phyloP scores from a whole-genome alignment of 2,888 invertebrate species.

The Drosophila neotestacea region DNA sequence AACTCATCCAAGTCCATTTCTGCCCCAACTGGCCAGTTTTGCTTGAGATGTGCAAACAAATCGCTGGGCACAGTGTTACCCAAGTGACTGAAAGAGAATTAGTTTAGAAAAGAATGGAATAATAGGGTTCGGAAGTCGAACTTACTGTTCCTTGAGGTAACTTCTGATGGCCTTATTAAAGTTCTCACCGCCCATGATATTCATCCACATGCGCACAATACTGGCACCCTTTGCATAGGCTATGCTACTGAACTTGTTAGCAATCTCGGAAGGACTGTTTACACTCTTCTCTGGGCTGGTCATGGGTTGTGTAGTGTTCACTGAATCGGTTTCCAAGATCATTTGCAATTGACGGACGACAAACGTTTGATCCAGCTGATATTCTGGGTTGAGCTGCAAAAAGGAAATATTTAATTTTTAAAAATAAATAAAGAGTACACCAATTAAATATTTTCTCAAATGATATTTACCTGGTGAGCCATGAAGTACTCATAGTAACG shows the following conservation, averaged over 20 bases:
- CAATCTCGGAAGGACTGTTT: slow-evolving; percentile 87
- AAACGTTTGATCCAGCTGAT: slow-evolving; percentile 90
- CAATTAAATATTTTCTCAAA: neutral
- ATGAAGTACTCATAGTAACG: slow-evolving; percentile 89
- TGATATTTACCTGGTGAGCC: slow-evolving; percentile 80
- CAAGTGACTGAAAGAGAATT: slow-evolving; percentile 55
- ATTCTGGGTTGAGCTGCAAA: slow-evolving; percentile 87
- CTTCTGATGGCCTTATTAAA: slow-evolving; percentile 86
- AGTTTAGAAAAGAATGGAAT: neutral
- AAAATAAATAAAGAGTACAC: slow-evolving; percentile 25
- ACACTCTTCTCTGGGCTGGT: slow-evolving; percentile 86
- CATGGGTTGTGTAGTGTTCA: slow-evolving; percentile 87
- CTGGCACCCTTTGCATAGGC: slow-evolving; percentile 89
- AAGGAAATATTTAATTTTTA: slow-evolving; percentile 2
- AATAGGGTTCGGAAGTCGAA: neutral
- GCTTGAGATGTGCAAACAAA: slow-evolving; percentile 86
- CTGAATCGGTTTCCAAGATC: slow-evolving; percentile 87
- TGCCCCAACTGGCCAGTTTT: slow-evolving; percentile 69
- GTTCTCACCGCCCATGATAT: slow-evolving; percentile 86
- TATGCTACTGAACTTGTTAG: slow-evolving; percentile 87
- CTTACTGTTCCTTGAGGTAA: slow-evolving; percentile 86
- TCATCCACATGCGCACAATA: slow-evolving; percentile 89
- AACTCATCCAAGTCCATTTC: slow-evolving; percentile 78
- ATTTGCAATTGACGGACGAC: slow-evolving; percentile 89
- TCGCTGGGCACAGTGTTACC: slow-evolving; percentile 86